Percentiles rank a stretch among this genome's conserved stretches.
Conservation (phyloP, 2,888 invertebrate genomes). For the Drosophila meridionalis region DNA sequence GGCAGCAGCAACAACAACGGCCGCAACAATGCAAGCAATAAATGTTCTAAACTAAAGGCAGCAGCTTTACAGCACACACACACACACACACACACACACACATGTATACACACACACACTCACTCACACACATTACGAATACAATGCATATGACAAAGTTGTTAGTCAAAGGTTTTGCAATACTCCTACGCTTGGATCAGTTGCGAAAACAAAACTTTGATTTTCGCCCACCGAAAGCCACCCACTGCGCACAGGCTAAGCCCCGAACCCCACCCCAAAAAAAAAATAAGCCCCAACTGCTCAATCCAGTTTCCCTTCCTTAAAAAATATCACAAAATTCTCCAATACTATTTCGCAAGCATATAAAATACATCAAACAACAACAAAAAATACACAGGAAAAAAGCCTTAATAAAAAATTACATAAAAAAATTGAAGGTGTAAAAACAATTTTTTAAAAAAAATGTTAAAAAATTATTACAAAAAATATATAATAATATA, state of each 20-base stretch:
- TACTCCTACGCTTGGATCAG: slow-evolving; percentile 25
- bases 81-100: slow-evolving; percentile 10
- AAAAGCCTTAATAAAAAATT: not conserved
- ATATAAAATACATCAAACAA: slow-evolving; percentile 9
- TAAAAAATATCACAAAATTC: slow-evolving; percentile 1
- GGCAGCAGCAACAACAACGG: slow-evolving; percentile 31
- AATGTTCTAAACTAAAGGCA: slow-evolving; percentile 58
- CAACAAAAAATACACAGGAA: slow-evolving; percentile 4
- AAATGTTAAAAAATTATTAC: too few species aligned
- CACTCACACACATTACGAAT: not conserved
- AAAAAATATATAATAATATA: too few species aligned
- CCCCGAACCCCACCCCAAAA: too few species aligned
- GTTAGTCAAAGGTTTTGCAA: slow-evolving; percentile 15
- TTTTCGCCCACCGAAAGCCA: slow-evolving; percentile 40
- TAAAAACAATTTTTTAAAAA: too few species aligned
- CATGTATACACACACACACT: not conserved
- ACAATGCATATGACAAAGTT: slow-evolving; percentile 32
- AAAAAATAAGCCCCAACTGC: not conserved
- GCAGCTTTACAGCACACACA: slow-evolving; percentile 33
- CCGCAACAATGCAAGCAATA: slow-evolving; percentile 60
- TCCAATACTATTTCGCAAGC: slow-evolving; percentile 19
- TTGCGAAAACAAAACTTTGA: slow-evolving; percentile 67
- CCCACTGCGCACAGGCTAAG: slow-evolving; percentile 1
- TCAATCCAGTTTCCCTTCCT: not conserved
- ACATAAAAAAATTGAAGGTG: too few species aligned